Evolutionary conservation across 2,888 invertebrate genomes (phyloP), one percentile per base, ranked within the genome.

Genomic region (Drosophila differens): DNA sequence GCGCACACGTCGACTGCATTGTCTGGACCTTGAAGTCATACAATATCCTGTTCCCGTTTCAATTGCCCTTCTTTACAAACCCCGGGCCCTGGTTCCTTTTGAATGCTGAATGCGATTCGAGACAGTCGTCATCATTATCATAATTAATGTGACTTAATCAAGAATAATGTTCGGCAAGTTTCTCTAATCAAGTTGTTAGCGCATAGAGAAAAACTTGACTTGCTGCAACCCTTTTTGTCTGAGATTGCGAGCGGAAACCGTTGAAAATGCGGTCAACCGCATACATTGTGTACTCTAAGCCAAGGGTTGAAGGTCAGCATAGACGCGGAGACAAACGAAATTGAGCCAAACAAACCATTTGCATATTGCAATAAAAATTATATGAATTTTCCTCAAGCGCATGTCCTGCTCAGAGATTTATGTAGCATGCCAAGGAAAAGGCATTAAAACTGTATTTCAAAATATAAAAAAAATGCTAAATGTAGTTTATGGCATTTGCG

Each of bases 101-200:
- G 68, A 47, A 32, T 53, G 37, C 37, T 57, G 57, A 39, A 57
- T 57, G 57, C 67, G 74, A 86, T 87, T 87, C 91, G 90, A 81
- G 61, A 70, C 82, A 79, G 73, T 77, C 79, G 81, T 82, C 85
- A 85, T 88, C 83, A 91, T 91, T 91, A 91, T 91, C 89, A 91
- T 91, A 91, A 91, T 90, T 91, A 91, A 91, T 91, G 91, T 87
- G 90, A 88, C 91, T 85, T 91, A 91, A 91, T 91, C 91, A 91
- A 91, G 91, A 91, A 87, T 84, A 91, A 91, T 91, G 91, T 86
- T 70, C 67, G 59, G 52, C 60, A 70, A 75, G 76, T 78, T 76
- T 67, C 68, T 69, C 71, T 80, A 91, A 91, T 90, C 77, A 91
- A 90, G 90, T 83, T 86, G 86, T 85, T 79, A 79, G 70, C 61